Conservation (phyloP, 2,797 vertebrate species). For the Thalassophryne amazonica region DNA sequence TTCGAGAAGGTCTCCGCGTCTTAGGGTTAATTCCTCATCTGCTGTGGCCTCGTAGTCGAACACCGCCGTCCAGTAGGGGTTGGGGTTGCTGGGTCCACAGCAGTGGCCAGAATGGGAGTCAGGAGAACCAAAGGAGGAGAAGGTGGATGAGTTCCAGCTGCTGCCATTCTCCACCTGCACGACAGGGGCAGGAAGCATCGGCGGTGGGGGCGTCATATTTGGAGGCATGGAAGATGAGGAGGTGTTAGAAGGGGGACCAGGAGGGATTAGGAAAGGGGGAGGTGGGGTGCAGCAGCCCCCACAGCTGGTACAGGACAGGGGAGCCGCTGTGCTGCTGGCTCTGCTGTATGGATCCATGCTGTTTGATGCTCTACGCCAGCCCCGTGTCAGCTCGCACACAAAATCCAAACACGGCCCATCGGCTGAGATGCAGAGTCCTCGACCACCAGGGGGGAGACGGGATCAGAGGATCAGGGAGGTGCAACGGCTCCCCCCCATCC, state of each 20-base stretch:
- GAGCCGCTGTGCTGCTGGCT: constrained; percentile 60
- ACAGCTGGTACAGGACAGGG: constrained; percentile 75
- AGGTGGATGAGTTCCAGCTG: constrained; percentile 76
- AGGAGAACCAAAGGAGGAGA: constrained; percentile 72
- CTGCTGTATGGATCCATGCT: constrained; percentile 78
- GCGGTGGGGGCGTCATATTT: constrained; percentile 64
- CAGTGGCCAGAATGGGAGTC: constrained; percentile 69
- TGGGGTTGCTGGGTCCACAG: constrained; percentile 56
- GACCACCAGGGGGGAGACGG: constrained; percentile 38
- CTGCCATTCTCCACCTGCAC: constrained; percentile 75
- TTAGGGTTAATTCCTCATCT: constrained; percentile 89
- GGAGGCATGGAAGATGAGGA: constrained; percentile 56
- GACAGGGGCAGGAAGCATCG: constrained; percentile 48
- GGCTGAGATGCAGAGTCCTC: constrained; percentile 62
- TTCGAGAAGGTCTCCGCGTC: constrained; percentile 86
- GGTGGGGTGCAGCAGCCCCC: constrained; percentile 78
- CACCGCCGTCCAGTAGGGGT: constrained; percentile 87
- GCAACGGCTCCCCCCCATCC: constrained; percentile 46
- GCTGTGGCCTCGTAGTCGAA: constrained; percentile 91
- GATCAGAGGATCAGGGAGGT: constrained; percentile 55
- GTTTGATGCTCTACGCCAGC: constrained; percentile 64
- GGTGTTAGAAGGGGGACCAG: constrained; percentile 54
- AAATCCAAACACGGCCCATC: constrained; percentile 78
- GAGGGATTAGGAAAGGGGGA: constrained; percentile 68
- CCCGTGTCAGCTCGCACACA: constrained; percentile 72